Evolutionary conservation across 2,888 invertebrate genomes (phyloP).

Genomic region (Cylloceria caligata): DNA sequence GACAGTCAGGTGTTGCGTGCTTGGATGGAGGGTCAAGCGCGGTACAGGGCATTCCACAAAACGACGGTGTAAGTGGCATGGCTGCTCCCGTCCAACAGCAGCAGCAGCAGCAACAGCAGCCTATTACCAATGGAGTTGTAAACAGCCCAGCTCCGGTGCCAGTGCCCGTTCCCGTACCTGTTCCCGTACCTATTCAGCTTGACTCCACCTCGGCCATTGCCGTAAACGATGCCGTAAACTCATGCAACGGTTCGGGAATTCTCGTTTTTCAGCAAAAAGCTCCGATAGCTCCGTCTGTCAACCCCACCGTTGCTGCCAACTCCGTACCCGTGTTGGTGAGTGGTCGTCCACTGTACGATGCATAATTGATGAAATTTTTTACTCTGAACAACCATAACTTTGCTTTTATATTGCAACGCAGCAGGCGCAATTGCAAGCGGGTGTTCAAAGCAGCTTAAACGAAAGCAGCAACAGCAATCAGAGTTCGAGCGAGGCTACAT

Average conservation of each 20-base stretch:
- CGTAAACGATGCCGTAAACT: constrained; percentile 82
- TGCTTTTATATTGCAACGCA: constrained; percentile 77
- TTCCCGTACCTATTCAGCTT: constrained; percentile 56
- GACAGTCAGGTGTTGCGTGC: constrained; percentile 72
- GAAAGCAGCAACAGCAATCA: constrained; percentile 76
- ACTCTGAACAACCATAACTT: too few relatives aligned
- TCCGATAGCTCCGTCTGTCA: constrained; percentile 80
- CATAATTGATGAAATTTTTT: too few relatives aligned
- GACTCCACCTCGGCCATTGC: constrained; percentile 70
- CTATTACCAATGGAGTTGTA: constrained; percentile 78
- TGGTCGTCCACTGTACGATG: too few relatives aligned
- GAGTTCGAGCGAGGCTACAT: constrained; percentile 85
- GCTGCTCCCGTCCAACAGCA: constrained; percentile 73
- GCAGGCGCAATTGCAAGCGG: constrained; percentile 87
- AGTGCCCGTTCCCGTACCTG: constrained; percentile 72
- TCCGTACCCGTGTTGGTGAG: constrained; percentile 90
- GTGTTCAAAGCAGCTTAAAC: constrained; percentile 86
- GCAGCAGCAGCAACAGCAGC: constrained; percentile 68
- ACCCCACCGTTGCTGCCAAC: constrained; percentile 79
- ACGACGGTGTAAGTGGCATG: constrained; percentile 75
- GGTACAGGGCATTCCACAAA: constrained; percentile 66
- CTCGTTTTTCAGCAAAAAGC: constrained; percentile 85
- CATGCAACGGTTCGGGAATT: constrained; percentile 84
- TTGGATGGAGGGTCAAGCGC: constrained; percentile 60
- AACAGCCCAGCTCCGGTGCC: constrained; percentile 76